A percentile compares a stretch with the other conserved stretches of the same genome.
phyloP scores from a whole-genome alignment of 1,140 invertebrate species.

The Colletes latitarsis region DNA sequence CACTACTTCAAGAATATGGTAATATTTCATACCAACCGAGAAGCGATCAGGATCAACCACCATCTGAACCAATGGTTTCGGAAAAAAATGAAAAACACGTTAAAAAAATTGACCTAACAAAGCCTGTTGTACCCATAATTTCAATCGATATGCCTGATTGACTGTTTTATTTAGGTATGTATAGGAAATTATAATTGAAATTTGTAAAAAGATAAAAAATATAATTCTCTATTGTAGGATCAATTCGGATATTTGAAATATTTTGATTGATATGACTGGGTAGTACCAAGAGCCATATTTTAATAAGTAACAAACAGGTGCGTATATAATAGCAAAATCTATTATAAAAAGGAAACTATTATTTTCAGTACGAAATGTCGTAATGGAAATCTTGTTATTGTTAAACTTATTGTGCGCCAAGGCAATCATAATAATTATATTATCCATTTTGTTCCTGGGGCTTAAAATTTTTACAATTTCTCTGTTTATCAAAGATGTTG shows the following conservation, averaged over 20 bases:
- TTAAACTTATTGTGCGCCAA: conserved; percentile 44
- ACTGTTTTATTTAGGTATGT: conserved; percentile 70
- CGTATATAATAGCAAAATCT: conserved; percentile 40
- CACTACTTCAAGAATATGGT: conserved; percentile 97
- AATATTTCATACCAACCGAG: conserved; percentile 94
- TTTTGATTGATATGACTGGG: conserved; percentile 52
- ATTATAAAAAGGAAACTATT: conserved; percentile 30
- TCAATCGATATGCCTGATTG: conserved; percentile 95
- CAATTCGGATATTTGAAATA: conserved; percentile 24
- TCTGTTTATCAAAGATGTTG: neutral
- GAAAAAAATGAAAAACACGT: conserved; percentile 84
- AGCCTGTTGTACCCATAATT: conserved; percentile 92
- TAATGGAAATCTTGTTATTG: conserved; percentile 49
- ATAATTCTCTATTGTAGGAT: conserved; percentile 27
- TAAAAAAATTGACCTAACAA: conserved; percentile 88
- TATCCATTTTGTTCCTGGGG: conserved; percentile 42
- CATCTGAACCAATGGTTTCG: conserved; percentile 81
- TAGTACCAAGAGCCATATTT: conserved; percentile 42
- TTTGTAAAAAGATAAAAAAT: too few relatives aligned
- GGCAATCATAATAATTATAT: conserved; percentile 50
- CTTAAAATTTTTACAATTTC: conserved; percentile 20
- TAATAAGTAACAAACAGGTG: conserved; percentile 43
- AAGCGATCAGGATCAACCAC: conserved; percentile 81
- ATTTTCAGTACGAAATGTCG: conserved; percentile 42
- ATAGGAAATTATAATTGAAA: neutral